A percentile compares a stretch with the other conserved stretches of the same genome.
These are phyloP conservation scores for Trachythela sp. DNA, from an alignment of 64 coral and sea anemone species.

Conservation along the genomic window DNA sequence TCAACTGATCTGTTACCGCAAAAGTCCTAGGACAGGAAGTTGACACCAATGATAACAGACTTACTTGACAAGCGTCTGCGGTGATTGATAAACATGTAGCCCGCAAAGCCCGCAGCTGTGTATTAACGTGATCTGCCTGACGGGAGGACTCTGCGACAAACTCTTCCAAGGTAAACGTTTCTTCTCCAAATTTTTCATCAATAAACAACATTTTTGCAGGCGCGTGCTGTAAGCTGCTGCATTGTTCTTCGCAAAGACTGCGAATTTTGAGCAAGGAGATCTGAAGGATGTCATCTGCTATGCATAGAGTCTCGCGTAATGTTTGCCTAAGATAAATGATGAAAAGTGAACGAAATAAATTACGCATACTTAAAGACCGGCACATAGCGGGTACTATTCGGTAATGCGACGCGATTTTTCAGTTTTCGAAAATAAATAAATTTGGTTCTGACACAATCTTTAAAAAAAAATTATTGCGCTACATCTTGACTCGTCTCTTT, in stretches of 20 bases:
- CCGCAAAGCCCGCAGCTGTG: slow-evolving; percentile 55
- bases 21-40: too few species aligned
- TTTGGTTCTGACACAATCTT: too few species aligned
- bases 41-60: background rate
- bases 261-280: background rate
- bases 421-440: too few species aligned
- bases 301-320: background rate
- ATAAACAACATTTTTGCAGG: slow-evolving; percentile 53
- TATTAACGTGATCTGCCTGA: slow-evolving; percentile 55
- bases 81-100: slow-evolving; percentile 52
- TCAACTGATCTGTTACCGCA: too few species aligned
- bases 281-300: background rate
- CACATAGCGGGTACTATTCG: too few species aligned
- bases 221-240: slow-evolving; percentile 64
- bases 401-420: too few species aligned
- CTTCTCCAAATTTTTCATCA: slow-evolving; percentile 24
- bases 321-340: background rate
- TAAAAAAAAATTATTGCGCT: too few species aligned
- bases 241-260: slow-evolving; percentile 66
- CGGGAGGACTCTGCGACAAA: slow-evolving; percentile 40
- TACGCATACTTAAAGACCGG: too few species aligned
- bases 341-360: background rate
- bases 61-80: slow-evolving; percentile 81
- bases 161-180: slow-evolving; percentile 57
- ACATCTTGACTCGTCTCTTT: too few species aligned